Percentiles rank a stretch among this genome's conserved stretches.
These are phyloP conservation scores for Microctonus aethiopoides DNA, from an alignment of 2,888 invertebrate species.

Conservation along the genomic window DNA sequence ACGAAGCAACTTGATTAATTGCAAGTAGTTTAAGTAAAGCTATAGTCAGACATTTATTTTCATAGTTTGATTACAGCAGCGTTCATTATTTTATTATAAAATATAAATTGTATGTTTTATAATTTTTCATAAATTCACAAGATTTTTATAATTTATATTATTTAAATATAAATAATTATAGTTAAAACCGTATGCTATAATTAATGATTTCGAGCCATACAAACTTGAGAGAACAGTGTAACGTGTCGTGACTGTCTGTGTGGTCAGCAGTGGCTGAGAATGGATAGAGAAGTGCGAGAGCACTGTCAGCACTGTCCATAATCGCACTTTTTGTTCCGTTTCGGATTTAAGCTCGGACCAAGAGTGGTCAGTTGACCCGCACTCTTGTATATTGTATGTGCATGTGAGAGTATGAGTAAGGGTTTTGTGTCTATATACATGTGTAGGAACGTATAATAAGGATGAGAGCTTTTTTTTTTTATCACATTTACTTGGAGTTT, in stretches of 20 bases:
- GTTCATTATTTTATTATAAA: background rate
- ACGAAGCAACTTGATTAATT: background rate
- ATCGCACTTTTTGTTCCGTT: conserved; percentile 61
- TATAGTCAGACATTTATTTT: background rate
- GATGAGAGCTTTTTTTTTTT: background rate
- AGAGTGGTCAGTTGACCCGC: conserved; percentile 24
- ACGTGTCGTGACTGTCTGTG: conserved; percentile 19
- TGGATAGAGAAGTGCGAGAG: conserved; percentile 40
- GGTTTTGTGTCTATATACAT: conserved; percentile 27
- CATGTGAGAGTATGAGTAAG: no score
- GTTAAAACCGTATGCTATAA: conserved; percentile 2
- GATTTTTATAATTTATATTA: background rate
- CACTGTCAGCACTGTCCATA: conserved; percentile 55
- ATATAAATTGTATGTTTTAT: background rate
- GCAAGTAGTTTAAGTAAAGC: background rate
- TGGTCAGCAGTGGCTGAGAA: conserved; percentile 39
- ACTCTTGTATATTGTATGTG: conserved; percentile 26
- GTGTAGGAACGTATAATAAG: background rate
- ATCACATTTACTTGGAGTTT: conserved; percentile 9
- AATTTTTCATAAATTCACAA: background rate
- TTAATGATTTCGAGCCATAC: conserved; percentile 21
- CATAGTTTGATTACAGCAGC: background rate
- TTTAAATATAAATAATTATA: conserved; percentile 9
- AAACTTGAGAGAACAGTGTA: conserved; percentile 13
- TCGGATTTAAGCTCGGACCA: conserved; percentile 44